A percentile compares a stretch with the other conserved stretches of the same genome.
phyloP scores from a whole-genome alignment of 2,113 vertebrate species.

The Theristicus caerulescens region DNA sequence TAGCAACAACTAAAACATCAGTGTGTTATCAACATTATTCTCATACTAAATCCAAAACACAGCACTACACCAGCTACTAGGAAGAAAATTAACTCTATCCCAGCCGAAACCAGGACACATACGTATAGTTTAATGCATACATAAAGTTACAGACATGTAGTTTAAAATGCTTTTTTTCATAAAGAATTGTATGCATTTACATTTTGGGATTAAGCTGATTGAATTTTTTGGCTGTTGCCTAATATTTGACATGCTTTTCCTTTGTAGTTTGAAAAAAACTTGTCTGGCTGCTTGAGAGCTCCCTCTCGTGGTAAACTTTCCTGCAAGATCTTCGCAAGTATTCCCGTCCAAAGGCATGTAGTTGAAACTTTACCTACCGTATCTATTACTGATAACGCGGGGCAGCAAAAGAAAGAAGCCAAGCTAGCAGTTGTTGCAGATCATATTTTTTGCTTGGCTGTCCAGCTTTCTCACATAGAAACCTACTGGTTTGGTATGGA shows the following conservation, averaged over 20 bases:
- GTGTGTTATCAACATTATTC: no score
- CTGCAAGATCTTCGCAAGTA: neutral
- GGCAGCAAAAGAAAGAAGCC: neutral
- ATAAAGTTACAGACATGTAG: neutral
- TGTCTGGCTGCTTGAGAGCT: neutral
- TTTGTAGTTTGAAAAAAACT: neutral
- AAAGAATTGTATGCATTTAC: neutral
- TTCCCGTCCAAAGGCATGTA: neutral
- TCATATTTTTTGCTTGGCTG: neutral
- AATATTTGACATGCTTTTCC: neutral
- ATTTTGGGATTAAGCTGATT: neutral
- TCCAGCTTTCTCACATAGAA: neutral
- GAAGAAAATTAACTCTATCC: no score
- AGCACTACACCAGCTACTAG: no score
- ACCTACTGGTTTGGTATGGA: neutral
- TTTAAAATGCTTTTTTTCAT: neutral
- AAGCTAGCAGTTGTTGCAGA: neutral
- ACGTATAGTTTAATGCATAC: neutral
- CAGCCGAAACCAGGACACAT: no score
- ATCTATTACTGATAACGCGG: neutral
- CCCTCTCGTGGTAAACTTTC: slow-evolving; percentile 29
- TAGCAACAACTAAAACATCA: no score
- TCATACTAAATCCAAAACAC: no score
- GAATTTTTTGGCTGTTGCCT: neutral
- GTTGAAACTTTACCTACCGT: neutral